Conservation (phyloP, 2,888 invertebrate genomes). For the Dasypogon diadema region DNA sequence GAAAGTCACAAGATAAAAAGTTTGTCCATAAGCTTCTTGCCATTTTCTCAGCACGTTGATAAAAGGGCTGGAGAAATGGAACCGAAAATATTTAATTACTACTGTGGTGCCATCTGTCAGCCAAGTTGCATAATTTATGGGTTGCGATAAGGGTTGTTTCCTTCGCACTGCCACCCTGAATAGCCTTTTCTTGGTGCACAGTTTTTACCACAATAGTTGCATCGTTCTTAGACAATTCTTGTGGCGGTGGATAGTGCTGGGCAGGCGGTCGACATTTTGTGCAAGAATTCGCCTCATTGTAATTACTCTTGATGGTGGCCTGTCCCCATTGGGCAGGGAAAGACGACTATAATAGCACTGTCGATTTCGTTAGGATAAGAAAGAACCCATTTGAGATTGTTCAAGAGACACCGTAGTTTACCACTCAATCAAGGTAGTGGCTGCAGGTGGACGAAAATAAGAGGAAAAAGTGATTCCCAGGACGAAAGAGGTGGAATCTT, state of each 20-base stretch:
- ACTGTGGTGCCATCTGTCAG: conserved; percentile 60
- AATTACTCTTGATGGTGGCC: conserved; percentile 47
- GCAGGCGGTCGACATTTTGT: not conserved
- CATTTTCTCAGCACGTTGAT: conserved; percentile 21
- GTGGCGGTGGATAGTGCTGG: too few species aligned
- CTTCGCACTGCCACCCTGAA: conserved; percentile 17
- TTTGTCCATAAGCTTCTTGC: conserved; percentile 45
- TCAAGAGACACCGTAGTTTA: conserved; percentile 35
- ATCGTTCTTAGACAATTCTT: conserved; percentile 17
- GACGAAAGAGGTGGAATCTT: not conserved
- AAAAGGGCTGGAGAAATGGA: conserved; percentile 54
- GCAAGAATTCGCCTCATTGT: conserved; percentile 4
- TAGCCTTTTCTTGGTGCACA: conserved; percentile 39
- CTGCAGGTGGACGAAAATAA: conserved; percentile 31
- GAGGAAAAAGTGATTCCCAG: conserved; percentile 3
- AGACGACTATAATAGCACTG: not conserved
- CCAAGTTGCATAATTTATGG: conserved; percentile 58
- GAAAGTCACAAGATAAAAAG: conserved; percentile 27
- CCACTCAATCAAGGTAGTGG: conserved; percentile 42
- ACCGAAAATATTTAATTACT: conserved; percentile 60
- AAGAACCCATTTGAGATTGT: not conserved
- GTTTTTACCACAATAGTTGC: conserved; percentile 36
- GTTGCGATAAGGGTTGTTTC: conserved; percentile 55
- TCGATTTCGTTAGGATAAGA: conserved; percentile 24
- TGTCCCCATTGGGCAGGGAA: conserved; percentile 7